These are phyloP conservation scores for Wasmannia auropunctata DNA, from an alignment of 1,140 invertebrate species.

Conservation along the genomic window DNA sequence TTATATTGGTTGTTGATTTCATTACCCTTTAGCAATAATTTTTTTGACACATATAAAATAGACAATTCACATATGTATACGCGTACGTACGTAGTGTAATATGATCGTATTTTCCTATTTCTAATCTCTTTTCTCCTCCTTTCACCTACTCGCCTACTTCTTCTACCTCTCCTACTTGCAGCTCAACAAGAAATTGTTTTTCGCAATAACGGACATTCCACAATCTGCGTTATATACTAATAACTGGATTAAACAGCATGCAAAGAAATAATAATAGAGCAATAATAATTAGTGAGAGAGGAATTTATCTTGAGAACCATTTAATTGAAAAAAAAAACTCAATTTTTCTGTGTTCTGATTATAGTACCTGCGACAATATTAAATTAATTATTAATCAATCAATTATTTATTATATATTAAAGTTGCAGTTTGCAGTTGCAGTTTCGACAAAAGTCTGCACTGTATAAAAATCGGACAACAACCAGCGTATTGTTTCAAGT, in stretches of 20 bases:
- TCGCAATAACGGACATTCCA: slow-evolving; percentile 15
- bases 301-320: too few relatives aligned
- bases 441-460: background rate
- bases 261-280: background rate
- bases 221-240: background rate
- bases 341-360: background rate
- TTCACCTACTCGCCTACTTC: slow-evolving; percentile 4
- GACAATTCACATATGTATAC: background rate
- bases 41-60: background rate
- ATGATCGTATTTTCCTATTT: background rate
- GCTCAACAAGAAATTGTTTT: slow-evolving; percentile 4
- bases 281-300: background rate
- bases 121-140: background rate
- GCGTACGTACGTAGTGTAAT: background rate
- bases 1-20: background rate
- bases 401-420: background rate
- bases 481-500: background rate
- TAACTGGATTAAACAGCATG: background rate
- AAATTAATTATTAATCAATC: background rate
- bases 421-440: background rate
- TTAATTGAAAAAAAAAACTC: background rate
- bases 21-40: background rate
- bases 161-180: slow-evolving; percentile 10
- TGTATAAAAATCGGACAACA: background rate
- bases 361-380: background rate